These are phyloP conservation scores for Ophioninae sp. DNA, from an alignment of 2,888 invertebrate species.

Conservation along the genomic window DNA sequence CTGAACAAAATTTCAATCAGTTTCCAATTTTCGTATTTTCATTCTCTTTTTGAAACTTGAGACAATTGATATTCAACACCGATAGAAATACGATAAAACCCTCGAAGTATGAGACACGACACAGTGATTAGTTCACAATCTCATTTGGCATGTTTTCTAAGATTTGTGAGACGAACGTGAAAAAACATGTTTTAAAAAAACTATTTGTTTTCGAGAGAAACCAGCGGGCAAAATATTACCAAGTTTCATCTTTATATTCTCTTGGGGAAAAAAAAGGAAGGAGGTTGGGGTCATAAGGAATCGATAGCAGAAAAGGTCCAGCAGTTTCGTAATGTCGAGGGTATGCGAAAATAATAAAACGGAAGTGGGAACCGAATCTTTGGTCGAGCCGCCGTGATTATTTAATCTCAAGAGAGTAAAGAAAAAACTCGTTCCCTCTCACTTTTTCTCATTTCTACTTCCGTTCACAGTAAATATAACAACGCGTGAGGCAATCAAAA, in stretches of 20 bases:
- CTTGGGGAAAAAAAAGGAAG: neutral
- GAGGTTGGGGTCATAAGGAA: neutral
- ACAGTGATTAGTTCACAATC: too few relatives aligned
- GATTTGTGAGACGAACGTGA: too few relatives aligned
- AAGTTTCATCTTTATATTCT: conserved; percentile 30
- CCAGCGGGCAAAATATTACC: conserved; percentile 18
- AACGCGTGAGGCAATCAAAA: conserved; percentile 9
- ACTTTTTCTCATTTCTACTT: neutral
- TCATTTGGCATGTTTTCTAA: too few relatives aligned
- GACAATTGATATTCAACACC: too few relatives aligned
- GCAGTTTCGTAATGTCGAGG: neutral
- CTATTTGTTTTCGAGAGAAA: too few relatives aligned
- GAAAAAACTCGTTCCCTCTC: neutral
- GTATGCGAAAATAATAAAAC: conserved; percentile 11
- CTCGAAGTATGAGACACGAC: too few relatives aligned
- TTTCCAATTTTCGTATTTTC: too few relatives aligned
- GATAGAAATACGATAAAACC: too few relatives aligned
- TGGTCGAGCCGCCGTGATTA: conserved; percentile 16
- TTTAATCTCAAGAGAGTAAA: conserved; percentile 15
- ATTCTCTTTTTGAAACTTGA: too few relatives aligned
- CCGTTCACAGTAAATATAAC: neutral
- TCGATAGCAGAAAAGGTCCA: conserved; percentile 18
- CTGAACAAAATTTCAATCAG: too few relatives aligned
- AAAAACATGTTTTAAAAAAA: too few relatives aligned
- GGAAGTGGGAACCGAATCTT: conserved; percentile 16